A percentile compares a stretch with the other conserved stretches of the same genome.
phyloP scores from a whole-genome alignment of 2,113 vertebrate genomes.

The Calyptommatus sinebrachiatus region DNA sequence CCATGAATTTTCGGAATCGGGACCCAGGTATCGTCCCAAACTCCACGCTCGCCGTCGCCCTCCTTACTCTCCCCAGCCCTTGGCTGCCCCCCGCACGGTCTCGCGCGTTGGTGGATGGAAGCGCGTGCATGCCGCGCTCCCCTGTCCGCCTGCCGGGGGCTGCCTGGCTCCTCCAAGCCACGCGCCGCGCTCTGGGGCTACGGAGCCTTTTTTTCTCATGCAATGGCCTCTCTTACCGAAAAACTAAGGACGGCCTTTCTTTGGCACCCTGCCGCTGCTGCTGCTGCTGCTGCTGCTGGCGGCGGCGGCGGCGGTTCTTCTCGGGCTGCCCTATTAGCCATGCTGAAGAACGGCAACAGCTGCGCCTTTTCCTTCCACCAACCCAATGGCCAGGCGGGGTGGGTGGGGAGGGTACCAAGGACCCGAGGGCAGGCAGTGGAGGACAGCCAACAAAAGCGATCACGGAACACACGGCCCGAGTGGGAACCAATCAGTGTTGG shows the following conservation, averaged over 20 bases:
- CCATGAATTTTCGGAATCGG: too few relatives aligned
- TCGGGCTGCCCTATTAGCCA: background rate
- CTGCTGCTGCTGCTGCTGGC: background rate
- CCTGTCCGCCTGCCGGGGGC: too few relatives aligned
- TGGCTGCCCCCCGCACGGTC: background rate
- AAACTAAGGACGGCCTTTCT: background rate
- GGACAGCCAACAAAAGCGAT: background rate
- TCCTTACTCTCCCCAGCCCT: accelerated
- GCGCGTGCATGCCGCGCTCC: background rate
- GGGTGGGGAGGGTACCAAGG: too few relatives aligned
- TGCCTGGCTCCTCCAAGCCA: too few relatives aligned
- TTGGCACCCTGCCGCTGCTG: background rate
- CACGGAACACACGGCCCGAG: background rate
- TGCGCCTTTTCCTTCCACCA: background rate
- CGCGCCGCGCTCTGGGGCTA: too few relatives aligned
- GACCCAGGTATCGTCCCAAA: too few relatives aligned
- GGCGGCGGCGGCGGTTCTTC: background rate
- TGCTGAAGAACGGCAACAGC: constrained; percentile 16
- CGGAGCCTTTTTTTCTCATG: too few relatives aligned
- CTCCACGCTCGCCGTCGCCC: too few relatives aligned
- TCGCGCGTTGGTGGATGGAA: background rate
- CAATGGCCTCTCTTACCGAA: background rate
- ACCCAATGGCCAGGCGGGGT: background rate
- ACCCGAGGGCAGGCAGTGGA: background rate
- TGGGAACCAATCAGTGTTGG: background rate